Evolutionary conservation across 1,140 invertebrate genomes (phyloP).

Genomic region (Penaeus japonicus): DNA sequence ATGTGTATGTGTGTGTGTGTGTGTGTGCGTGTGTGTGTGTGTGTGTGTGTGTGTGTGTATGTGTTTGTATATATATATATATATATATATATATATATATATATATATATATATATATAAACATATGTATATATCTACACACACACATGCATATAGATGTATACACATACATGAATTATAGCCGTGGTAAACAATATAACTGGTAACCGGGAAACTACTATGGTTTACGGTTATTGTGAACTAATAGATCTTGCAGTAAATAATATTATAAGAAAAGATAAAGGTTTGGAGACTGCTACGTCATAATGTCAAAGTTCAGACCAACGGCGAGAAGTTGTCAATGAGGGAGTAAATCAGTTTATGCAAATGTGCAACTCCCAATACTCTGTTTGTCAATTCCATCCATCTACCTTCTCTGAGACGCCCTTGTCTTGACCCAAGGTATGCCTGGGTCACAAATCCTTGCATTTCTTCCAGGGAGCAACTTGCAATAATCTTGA

Average conservation of each 20-base stretch:
- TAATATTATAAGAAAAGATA: too few species aligned
- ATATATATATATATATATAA: background rate
- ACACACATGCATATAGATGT: background rate
- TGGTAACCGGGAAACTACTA: background rate
- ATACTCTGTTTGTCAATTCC: too few species aligned
- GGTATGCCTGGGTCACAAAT: too few species aligned
- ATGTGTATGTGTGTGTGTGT: background rate
- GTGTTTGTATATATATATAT: background rate
- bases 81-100: background rate
- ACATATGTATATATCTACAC: background rate
- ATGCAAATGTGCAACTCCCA: too few species aligned
- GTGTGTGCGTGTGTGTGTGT: background rate
- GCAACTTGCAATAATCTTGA: too few species aligned
- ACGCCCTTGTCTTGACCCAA: too few species aligned
- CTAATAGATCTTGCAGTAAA: background rate
- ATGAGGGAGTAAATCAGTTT: too few species aligned
- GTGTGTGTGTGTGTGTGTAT: background rate
- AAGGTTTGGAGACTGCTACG: too few species aligned
- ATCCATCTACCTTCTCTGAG: too few species aligned
- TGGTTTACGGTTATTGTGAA: background rate
- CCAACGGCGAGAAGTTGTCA: too few species aligned
- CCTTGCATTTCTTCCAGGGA: too few species aligned
- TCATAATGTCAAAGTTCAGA: too few species aligned
- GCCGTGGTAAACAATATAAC: background rate
- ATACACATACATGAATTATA: background rate